A percentile compares a stretch with the other conserved stretches of the same genome.
phyloP scores from a whole-genome alignment of 1,140 invertebrate genomes.

The Ephestia elutella region DNA sequence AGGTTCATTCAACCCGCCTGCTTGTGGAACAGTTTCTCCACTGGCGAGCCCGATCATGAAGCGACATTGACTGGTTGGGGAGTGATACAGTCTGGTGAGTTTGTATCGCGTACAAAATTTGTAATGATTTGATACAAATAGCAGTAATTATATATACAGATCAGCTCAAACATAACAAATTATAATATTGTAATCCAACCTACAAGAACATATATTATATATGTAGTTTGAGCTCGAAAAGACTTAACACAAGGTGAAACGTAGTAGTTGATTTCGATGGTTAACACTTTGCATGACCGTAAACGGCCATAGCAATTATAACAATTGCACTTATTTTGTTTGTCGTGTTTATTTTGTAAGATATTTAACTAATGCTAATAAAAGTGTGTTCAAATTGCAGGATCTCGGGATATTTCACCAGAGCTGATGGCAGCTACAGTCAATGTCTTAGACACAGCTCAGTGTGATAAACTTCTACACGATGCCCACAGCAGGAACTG shows the following conservation, averaged over 20 bases:
- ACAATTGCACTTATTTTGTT: too few species aligned
- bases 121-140: too few species aligned
- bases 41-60: constrained; percentile 12
- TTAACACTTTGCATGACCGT: too few species aligned
- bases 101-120: not conserved
- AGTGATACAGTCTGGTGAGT: constrained; percentile 33
- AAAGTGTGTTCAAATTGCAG: not conserved
- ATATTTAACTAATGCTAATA: not conserved
- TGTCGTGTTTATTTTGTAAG: too few species aligned
- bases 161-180: too few species aligned
- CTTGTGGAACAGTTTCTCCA: constrained; percentile 25
- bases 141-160: too few species aligned
- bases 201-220: too few species aligned
- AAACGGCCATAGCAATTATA: too few species aligned
- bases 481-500: constrained; percentile 27
- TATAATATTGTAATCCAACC: too few species aligned
- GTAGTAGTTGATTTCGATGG: too few species aligned
- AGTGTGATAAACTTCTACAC: constrained; percentile 23
- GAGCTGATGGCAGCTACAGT: constrained; percentile 31
- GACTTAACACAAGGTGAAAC: too few species aligned
- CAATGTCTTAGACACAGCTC: constrained; percentile 28
- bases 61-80: constrained; percentile 40
- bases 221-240: too few species aligned
- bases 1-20: constrained; percentile 33
- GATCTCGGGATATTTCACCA: constrained; percentile 18